Percentiles rank a stretch among this genome's conserved stretches.
These are phyloP conservation scores for Amblyjoppa proteus DNA, from an alignment of 2,888 invertebrate species.

Conservation along the genomic window DNA sequence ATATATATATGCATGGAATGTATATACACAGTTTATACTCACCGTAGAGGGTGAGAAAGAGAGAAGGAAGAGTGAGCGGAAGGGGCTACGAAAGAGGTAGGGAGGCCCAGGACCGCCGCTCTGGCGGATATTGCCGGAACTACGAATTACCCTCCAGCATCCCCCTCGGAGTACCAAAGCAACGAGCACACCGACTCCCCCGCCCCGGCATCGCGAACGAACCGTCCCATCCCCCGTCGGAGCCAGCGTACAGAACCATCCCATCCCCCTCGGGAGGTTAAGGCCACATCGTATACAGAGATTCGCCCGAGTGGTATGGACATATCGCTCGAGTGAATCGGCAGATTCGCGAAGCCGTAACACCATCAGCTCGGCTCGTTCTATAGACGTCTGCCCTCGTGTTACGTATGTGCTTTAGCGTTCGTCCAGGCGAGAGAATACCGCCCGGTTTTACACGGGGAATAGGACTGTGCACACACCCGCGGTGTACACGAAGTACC, in stretches of 20 bases:
- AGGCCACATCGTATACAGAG: constrained; percentile 68
- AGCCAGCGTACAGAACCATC: constrained; percentile 36
- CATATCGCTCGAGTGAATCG: constrained; percentile 68
- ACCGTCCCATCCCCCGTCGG: neutral
- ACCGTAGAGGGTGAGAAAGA: constrained; percentile 36
- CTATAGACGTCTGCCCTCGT: neutral
- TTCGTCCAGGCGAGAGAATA: constrained; percentile 46
- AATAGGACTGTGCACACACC: constrained; percentile 4
- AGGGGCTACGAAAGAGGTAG: constrained; percentile 51
- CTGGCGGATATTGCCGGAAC: constrained; percentile 80
- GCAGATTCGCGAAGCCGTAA: constrained; percentile 67
- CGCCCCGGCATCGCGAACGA: constrained; percentile 11
- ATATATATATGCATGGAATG: constrained; percentile 16
- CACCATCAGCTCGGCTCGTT: constrained; percentile 55
- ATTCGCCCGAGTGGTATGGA: constrained; percentile 67
- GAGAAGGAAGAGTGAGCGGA: constrained; percentile 18
- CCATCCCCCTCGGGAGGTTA: constrained; percentile 63
- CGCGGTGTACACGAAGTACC: constrained; percentile 13
- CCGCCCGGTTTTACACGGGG: neutral
- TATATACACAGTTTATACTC: constrained; percentile 18
- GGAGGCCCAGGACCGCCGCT: constrained; percentile 76
- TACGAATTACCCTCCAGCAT: constrained; percentile 74
- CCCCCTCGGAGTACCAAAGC: constrained; percentile 71
- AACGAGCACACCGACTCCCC: constrained; percentile 66
- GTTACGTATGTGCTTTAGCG: constrained; percentile 43